Percentiles rank a stretch among this genome's conserved stretches.
Conservation (phyloP, 2,797 vertebrate genomes). For the Lophius americanus region DNA sequence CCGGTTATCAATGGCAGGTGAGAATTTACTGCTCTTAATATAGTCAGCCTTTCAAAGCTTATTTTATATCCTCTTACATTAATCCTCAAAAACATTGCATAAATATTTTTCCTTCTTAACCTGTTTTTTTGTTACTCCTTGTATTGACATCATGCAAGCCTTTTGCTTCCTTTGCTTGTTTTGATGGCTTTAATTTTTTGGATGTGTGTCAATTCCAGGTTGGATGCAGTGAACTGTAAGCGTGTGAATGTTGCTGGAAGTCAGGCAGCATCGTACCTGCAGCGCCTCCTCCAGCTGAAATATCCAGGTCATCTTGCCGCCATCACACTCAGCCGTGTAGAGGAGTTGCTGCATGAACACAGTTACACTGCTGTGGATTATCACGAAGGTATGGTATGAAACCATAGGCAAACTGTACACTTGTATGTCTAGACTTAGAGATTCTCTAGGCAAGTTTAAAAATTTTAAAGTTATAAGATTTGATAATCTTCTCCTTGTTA, state of each 20-base stretch:
- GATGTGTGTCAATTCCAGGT: slow-evolving; percentile 68
- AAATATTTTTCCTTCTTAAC: background rate
- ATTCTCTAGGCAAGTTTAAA: too few relatives aligned
- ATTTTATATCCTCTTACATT: background rate
- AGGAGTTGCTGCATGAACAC: slow-evolving; percentile 94
- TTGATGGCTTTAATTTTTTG: background rate
- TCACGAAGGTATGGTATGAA: slow-evolving; percentile 76
- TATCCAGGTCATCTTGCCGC: slow-evolving; percentile 92
- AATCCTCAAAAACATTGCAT: too few relatives aligned
- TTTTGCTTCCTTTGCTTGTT: background rate
- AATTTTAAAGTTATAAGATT: background rate
- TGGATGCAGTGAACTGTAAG: slow-evolving; percentile 93
- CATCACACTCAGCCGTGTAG: slow-evolving; percentile 95
- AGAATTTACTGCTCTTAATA: slow-evolving; percentile 41
- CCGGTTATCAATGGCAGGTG: slow-evolving; percentile 94
- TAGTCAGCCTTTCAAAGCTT: background rate
- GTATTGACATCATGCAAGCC: too few relatives aligned
- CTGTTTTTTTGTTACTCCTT: too few relatives aligned
- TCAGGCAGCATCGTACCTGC: slow-evolving; percentile 91
- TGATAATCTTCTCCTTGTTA: background rate
- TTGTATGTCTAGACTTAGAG: background rate
- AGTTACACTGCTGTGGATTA: slow-evolving; percentile 93
- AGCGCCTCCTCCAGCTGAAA: slow-evolving; percentile 95
- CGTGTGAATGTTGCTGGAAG: slow-evolving; percentile 95
- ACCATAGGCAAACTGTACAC: background rate